phyloP scores from a whole-genome alignment of 2,113 vertebrate genomes.

The Prolemur simus region DNA sequence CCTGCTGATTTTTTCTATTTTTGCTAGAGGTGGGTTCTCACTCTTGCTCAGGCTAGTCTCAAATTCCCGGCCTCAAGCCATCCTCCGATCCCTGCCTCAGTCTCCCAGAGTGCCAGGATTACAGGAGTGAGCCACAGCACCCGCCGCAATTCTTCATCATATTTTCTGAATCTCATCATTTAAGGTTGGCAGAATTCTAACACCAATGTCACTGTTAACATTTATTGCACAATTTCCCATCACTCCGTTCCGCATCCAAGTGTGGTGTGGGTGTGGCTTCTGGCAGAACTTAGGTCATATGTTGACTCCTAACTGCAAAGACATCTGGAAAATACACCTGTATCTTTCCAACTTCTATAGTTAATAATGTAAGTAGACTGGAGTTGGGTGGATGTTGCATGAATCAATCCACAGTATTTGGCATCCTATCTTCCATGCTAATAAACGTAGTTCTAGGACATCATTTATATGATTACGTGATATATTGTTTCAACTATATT shows the following conservation, averaged over 20 bases:
- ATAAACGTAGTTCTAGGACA: no score
- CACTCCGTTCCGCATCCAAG: no score
- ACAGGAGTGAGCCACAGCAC: no score
- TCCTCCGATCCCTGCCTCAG: no score
- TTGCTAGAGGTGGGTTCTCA: no score
- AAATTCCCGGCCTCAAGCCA: no score
- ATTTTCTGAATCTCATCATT: no score
- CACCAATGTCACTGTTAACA: not conserved
- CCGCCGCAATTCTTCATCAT: no score
- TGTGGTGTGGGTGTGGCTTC: not conserved
- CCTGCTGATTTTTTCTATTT: no score
- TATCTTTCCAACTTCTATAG: not conserved
- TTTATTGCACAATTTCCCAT: not conserved
- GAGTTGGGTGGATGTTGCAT: not conserved
- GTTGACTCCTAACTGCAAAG: not conserved
- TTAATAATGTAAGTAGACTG: no score
- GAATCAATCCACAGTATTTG: not conserved
- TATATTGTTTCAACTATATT: not conserved
- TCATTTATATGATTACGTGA: not conserved
- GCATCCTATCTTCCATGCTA: not conserved
- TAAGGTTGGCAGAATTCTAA: not conserved
- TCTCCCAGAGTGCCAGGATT: no score
- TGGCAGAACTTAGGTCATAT: not conserved
- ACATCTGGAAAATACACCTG: not conserved
- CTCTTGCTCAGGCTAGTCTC: no score